These are phyloP conservation scores for Sitophilus oryzae DNA, from an alignment of 1,140 invertebrate species.

Conservation along the genomic window DNA sequence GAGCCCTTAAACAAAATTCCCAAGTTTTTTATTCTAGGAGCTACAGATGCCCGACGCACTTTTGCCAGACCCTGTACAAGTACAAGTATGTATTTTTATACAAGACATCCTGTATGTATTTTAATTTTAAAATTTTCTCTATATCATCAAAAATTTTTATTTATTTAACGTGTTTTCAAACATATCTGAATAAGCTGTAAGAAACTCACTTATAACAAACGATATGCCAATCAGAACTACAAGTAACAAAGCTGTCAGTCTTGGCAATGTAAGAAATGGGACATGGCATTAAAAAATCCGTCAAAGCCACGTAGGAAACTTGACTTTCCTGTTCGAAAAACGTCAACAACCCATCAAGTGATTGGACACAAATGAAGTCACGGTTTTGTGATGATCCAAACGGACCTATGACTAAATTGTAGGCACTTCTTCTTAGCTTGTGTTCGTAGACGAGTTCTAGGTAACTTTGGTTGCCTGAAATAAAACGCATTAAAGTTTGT, in stretches of 20 bases:
- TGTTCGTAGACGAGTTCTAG: conserved; percentile 60
- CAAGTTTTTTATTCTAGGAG: too few relatives aligned
- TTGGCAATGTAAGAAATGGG: conserved; percentile 69
- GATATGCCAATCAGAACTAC: conserved; percentile 65
- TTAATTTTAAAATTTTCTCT: too few relatives aligned
- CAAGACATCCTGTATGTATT: too few relatives aligned
- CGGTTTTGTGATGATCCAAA: conserved; percentile 73
- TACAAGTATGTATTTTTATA: too few relatives aligned
- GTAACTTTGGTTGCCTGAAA: conserved; percentile 58
- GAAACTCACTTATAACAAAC: conserved; percentile 69
- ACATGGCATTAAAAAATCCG: conserved; percentile 70
- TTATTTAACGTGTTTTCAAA: background rate
- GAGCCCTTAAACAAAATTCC: too few relatives aligned
- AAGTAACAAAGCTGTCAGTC: conserved; percentile 74
- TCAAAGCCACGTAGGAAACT: conserved; percentile 67
- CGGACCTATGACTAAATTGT: conserved; percentile 65
- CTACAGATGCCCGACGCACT: too few relatives aligned
- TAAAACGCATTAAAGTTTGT: background rate
- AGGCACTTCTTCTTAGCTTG: conserved; percentile 55
- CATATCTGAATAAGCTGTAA: background rate
- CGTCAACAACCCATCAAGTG: conserved; percentile 72
- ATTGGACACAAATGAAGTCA: conserved; percentile 83
- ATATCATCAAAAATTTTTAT: too few relatives aligned
- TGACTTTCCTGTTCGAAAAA: conserved; percentile 87
- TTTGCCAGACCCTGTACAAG: too few relatives aligned